phyloP scores from a whole-genome alignment of 2,797 vertebrate species.

The Crypturellus tataupa region DNA sequence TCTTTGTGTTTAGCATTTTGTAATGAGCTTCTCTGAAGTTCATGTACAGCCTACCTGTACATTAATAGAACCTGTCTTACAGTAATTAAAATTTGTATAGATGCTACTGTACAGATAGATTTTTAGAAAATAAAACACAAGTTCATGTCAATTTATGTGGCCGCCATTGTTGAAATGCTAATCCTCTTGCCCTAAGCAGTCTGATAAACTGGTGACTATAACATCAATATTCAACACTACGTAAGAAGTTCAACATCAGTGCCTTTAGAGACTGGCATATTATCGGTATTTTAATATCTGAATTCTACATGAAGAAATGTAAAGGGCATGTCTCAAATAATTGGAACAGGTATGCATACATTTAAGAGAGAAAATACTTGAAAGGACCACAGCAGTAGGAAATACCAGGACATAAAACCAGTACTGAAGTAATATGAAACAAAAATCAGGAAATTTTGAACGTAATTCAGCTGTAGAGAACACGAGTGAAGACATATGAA shows the following conservation, averaged over 20 bases:
- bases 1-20: not conserved
- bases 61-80: not conserved
- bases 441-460: conserved; percentile 49
- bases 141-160: not conserved
- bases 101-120: not conserved
- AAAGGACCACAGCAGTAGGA: conserved; percentile 30
- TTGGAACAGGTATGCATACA: not conserved
- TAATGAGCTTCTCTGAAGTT: conserved; percentile 4
- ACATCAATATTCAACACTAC: not conserved
- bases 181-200: not conserved
- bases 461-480: conserved; percentile 2
- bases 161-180: not conserved
- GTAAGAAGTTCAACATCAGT: not conserved
- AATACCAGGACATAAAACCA: conserved; percentile 41
- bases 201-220: not conserved
- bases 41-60: not conserved
- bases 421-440: conserved; percentile 1
- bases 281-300: conserved; percentile 3
- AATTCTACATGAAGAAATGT: not conserved
- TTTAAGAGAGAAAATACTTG: conserved; percentile 3
- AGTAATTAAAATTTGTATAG: conserved; percentile 23
- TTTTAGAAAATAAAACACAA: not conserved
- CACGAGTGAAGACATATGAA: conserved; percentile 10
- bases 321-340: conserved; percentile 1
- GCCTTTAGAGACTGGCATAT: not conserved